phyloP scores from a whole-genome alignment of 1,140 invertebrate species.

The Saxidomus purpurata region DNA sequence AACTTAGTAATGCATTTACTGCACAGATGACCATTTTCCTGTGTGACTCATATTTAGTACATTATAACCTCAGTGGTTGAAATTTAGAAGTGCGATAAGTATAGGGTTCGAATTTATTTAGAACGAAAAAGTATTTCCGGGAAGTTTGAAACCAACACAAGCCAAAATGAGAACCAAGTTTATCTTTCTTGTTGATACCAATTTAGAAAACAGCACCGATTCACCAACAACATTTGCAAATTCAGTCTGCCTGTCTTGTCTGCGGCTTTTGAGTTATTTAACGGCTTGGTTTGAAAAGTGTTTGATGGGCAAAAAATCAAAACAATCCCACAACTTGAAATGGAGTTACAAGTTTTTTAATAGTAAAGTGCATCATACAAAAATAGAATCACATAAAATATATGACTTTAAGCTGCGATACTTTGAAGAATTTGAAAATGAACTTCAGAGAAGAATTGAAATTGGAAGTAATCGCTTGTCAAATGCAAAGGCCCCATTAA shows the following conservation, averaged over 20 bases:
- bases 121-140: too few species aligned
- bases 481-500: background rate
- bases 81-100: too few species aligned
- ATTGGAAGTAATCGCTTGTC: background rate
- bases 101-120: too few species aligned
- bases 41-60: too few species aligned
- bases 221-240: conserved; percentile 8
- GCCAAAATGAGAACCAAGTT: conserved; percentile 53
- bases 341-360: conserved; percentile 81
- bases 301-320: conserved; percentile 12
- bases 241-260: conserved; percentile 59
- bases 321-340: conserved; percentile 58
- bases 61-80: too few species aligned
- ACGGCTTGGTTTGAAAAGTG: conserved; percentile 39
- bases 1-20: too few species aligned
- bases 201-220: background rate
- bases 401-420: conserved; percentile 77
- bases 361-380: conserved; percentile 52
- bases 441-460: conserved; percentile 64
- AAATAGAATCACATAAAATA: conserved; percentile 62
- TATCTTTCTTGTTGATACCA: conserved; percentile 70
- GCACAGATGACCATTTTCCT: too few species aligned
- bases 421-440: conserved; percentile 81
- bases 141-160: conserved; percentile 8
- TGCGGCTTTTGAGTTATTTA: conserved; percentile 63